phyloP scores from a whole-genome alignment of 2,113 vertebrate species.

The Pipa parva region DNA sequence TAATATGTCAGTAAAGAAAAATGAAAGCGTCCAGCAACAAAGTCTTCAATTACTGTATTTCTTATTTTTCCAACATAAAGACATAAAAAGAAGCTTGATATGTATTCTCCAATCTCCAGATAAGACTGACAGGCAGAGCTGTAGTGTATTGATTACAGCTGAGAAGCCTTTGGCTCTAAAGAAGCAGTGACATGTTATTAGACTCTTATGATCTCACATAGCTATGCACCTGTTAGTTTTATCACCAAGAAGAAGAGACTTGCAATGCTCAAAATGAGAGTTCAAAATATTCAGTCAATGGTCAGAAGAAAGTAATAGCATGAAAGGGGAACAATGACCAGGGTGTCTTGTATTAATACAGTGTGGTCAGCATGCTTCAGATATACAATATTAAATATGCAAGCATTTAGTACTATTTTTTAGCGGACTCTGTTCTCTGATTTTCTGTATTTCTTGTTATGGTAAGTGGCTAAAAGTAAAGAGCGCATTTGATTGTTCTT shows the following conservation, averaged over 20 bases:
- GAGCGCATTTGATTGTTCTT: too few relatives aligned
- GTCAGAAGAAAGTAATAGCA: slow-evolving; percentile 25
- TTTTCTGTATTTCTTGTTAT: too few relatives aligned
- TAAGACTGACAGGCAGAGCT: slow-evolving; percentile 21
- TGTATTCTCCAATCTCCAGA: background rate
- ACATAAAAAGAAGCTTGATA: background rate
- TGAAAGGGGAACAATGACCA: slow-evolving; percentile 5
- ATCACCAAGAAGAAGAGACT: slow-evolving; percentile 25
- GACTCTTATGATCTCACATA: slow-evolving; percentile 28
- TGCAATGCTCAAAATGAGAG: slow-evolving; percentile 29
- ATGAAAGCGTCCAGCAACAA: background rate
- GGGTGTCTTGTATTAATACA: slow-evolving; percentile 15
- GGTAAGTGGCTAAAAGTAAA: too few relatives aligned
- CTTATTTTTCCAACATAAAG: background rate
- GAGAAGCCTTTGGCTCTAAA: slow-evolving; percentile 11
- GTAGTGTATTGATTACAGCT: slow-evolving; percentile 18
- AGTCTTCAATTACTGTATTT: background rate
- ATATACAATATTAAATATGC: too few relatives aligned
- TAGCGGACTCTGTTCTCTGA: too few relatives aligned
- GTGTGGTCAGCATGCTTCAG: too few relatives aligned
- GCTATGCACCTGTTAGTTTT: slow-evolving; percentile 32
- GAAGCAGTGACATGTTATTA: slow-evolving; percentile 2
- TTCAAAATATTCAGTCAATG: slow-evolving; percentile 12
- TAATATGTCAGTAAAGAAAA: too few relatives aligned
- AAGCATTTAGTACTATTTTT: too few relatives aligned